Evolutionary conservation across 2,113 vertebrate species (phyloP).

Genomic region (Nettapus auritus): DNA sequence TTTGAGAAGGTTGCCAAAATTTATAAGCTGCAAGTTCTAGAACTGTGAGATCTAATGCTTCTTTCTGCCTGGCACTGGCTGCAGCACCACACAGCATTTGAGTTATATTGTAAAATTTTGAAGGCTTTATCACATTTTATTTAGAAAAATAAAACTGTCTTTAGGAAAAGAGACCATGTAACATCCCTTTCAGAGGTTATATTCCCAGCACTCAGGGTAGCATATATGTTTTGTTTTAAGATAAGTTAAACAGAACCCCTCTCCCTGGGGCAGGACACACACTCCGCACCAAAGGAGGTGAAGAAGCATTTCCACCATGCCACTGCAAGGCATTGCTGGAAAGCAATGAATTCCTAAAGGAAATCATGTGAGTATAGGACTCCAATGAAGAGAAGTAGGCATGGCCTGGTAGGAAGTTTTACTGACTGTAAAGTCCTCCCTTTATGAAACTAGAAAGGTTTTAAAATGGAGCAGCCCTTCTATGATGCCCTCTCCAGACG

Average conservation of each 20-base stretch:
- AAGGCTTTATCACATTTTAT: not conserved
- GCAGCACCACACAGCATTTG: not conserved
- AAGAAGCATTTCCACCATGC: not conserved
- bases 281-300: not conserved
- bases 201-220: not conserved
- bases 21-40: not conserved
- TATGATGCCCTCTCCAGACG: not conserved
- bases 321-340: not conserved
- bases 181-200: not conserved
- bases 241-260: not conserved
- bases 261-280: not conserved
- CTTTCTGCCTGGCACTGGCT: not conserved
- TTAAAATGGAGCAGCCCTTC: not conserved
- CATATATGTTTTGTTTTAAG: not conserved
- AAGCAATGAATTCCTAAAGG: not conserved
- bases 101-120: not conserved
- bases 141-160: not conserved
- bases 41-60: not conserved
- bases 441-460: not conserved
- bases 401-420: not conserved
- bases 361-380: not conserved
- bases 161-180: not conserved
- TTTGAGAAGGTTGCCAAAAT: not conserved
- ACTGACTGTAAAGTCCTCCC: not conserved
- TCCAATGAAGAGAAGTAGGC: not conserved